Base-by-base conservation (phyloP, 2,888 invertebrate genomes). In the Diplolepis rosae region DNA sequence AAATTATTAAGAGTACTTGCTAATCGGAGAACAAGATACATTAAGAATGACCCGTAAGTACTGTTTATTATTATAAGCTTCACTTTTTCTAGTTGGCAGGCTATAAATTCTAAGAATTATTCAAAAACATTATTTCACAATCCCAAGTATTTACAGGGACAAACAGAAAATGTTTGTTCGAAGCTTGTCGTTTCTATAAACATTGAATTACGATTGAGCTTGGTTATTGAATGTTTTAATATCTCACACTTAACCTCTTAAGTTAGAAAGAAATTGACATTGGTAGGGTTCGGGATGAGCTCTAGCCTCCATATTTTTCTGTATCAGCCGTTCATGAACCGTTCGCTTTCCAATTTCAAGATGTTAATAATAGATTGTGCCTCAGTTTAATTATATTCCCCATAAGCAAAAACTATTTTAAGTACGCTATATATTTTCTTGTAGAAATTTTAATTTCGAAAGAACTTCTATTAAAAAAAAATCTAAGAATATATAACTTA, bases 11-110 rank as follows among this genome's bases (percentile, higher is more conserved):
- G 78, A 79, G 83, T 85, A 81, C 85, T 87, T 86, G 85, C 74
- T 85, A 83, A 80, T 87, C 85, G 85, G 85, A 87, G 85, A 83
- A 82, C 87, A 86, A 87, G 86, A 83, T 81, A 81, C 74, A 77
- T 67, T 80, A 83, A 84, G 79, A 82, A 88, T 88, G 88, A 88
- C 88, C 81, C 88, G 88, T 88, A 83, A 87, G 88, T 81, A 71
- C 13, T 11, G 22, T 11, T 4, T 4, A 7, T n/a, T 11, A 6
- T 48, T 48, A 28, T 18, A 28, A 7, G 2, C 27, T 65, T 45
- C 11, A 28, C 28, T 51, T 51, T 15, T 28, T 22, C 30, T n/a
- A 11, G 22, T 9, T 32, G 30, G 3, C 28, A 22, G 22, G 13
- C 4, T n/a, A n/a, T n/a, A 35, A 18, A 11, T 66, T 50, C 45